These are phyloP conservation scores for Chiridota heheva DNA, from an alignment of 35 echinoderm and acorn worm genomes.

Conservation along the genomic window DNA sequence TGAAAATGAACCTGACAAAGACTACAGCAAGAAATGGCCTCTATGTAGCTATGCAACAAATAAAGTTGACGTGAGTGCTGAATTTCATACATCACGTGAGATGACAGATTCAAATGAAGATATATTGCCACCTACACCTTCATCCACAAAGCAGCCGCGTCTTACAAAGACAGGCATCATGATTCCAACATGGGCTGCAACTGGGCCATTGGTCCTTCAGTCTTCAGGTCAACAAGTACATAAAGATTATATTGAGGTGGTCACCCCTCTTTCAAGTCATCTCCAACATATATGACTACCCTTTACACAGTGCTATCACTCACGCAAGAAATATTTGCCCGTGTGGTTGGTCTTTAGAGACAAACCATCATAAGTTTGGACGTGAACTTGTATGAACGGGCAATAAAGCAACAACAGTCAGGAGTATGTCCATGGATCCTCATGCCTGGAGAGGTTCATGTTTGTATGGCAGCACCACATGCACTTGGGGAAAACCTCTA, in stretches of 20 bases:
- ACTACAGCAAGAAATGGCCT: slow-evolving; percentile 22
- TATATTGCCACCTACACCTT: slow-evolving; percentile 22
- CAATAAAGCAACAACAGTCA: slow-evolving; percentile 13
- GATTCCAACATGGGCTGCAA: slow-evolving; percentile 35
- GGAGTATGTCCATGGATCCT: slow-evolving; percentile 24
- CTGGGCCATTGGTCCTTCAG: slow-evolving; percentile 22
- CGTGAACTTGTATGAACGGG: slow-evolving; percentile 38
- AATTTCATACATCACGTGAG: neutral
- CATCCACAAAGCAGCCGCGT: neutral
- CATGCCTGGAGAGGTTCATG: slow-evolving; percentile 25
- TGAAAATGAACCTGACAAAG: slow-evolving; percentile 16
- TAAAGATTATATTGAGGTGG: neutral
- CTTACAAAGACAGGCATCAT: slow-evolving; percentile 7
- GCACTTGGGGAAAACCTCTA: slow-evolving; percentile 14
- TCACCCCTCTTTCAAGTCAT: slow-evolving; percentile 13
- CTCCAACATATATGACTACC: slow-evolving; percentile 13
- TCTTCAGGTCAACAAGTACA: slow-evolving; percentile 7
- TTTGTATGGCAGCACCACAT: slow-evolving; percentile 29
- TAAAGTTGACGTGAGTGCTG: neutral
- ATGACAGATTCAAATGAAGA: slow-evolving; percentile 1
- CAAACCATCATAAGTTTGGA: slow-evolving; percentile 15
- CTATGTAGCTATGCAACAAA: slow-evolving; percentile 17
- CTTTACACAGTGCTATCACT: slow-evolving; percentile 20
- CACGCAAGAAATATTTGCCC: slow-evolving; percentile 22
- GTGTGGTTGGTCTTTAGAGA: slow-evolving; percentile 7